Percentiles rank a stretch among this genome's conserved stretches.
Evolutionary conservation across 2,113 vertebrate species (phyloP).

Genomic region (Hyla sarda): DNA sequence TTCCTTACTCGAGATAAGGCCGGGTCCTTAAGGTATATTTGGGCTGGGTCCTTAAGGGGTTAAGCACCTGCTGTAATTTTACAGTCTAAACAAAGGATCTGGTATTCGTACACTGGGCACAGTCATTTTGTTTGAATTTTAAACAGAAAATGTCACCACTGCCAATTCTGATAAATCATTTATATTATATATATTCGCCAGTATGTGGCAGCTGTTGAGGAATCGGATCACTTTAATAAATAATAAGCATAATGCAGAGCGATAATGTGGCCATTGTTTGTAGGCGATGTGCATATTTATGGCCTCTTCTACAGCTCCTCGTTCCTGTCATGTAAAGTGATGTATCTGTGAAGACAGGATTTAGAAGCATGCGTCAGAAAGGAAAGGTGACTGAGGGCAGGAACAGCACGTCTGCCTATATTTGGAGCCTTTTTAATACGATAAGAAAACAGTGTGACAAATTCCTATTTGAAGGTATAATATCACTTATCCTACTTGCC

Average conservation of each 20-base stretch:
- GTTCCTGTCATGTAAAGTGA: slow-evolving; percentile 41
- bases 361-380: slow-evolving; percentile 26
- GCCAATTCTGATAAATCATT: not conserved
- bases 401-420: slow-evolving; percentile 1
- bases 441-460: slow-evolving; percentile 27
- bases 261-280: not conserved
- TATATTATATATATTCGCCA: not conserved
- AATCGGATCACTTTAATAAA: not conserved
- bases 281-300: not conserved
- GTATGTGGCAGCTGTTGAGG: not conserved
- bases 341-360: slow-evolving; percentile 41
- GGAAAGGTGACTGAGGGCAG: slow-evolving; percentile 33
- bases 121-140: not conserved
- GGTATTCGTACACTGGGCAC: not conserved
- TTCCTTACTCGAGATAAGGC: too few relatives aligned
- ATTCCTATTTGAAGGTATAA: slow-evolving; percentile 32
- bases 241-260: not conserved
- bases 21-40: too few relatives aligned
- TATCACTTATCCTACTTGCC: slow-evolving; percentile 36
- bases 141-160: not conserved
- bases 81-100: not conserved
- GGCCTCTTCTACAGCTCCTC: not conserved
- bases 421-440: slow-evolving; percentile 14
- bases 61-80: too few relatives aligned
- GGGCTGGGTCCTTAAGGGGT: too few relatives aligned